These are phyloP conservation scores for Rhimphoctona megacephalus DNA, from an alignment of 2,888 invertebrate genomes.

Conservation along the genomic window DNA sequence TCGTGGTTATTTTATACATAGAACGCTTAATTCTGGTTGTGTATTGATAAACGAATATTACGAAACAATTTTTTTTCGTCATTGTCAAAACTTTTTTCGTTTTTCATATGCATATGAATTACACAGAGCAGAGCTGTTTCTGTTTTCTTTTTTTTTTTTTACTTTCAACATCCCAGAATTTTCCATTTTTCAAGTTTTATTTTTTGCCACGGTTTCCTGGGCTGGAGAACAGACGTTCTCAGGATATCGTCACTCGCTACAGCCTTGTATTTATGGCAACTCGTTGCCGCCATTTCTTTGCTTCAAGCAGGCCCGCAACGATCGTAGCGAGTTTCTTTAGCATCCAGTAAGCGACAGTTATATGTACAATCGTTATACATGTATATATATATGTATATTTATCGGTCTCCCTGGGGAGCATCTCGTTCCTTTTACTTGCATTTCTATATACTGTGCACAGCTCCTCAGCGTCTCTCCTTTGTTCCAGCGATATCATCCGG, in stretches of 20 bases:
- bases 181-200: not conserved
- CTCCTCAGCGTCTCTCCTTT: conserved; percentile 46
- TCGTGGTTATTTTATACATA: too few species aligned
- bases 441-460: conserved; percentile 40
- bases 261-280: conserved; percentile 62
- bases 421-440: conserved; percentile 31
- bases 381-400: conserved; percentile 4
- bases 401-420: conserved; percentile 41
- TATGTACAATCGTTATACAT: not conserved
- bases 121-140: not conserved
- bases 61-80: not conserved
- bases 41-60: not conserved
- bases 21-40: too few species aligned
- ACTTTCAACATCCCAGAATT: not conserved
- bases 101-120: not conserved
- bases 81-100: not conserved
- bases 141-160: not conserved
- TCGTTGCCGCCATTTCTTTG: conserved; percentile 56
- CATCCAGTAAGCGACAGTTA: conserved; percentile 22
- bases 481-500: conserved; percentile 68
- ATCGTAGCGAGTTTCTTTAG: conserved; percentile 45
- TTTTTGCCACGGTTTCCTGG: conserved; percentile 21
- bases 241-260: conserved; percentile 56
- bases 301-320: conserved; percentile 27
- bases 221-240: conserved; percentile 22